Conservation (phyloP, 2,888 invertebrate genomes). For the Ochlodes sylvanus region DNA sequence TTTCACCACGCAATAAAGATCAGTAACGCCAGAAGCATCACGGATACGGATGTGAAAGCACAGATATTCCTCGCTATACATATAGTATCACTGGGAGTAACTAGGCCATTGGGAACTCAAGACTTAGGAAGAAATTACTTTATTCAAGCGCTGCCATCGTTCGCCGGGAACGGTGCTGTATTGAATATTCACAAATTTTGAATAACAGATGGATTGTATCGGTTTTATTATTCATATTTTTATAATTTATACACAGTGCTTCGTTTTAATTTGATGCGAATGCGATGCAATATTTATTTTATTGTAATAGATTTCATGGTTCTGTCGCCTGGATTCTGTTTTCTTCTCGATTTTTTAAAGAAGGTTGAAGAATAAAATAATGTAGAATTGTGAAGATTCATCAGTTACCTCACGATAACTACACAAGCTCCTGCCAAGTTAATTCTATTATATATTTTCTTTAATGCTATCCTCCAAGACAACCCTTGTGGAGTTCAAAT, state of each 20-base stretch:
- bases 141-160: constrained; percentile 23
- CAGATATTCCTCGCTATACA: too few species aligned
- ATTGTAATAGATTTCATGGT: constrained; percentile 1
- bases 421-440: too few species aligned
- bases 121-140: constrained; percentile 22
- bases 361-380: too few species aligned
- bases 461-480: too few species aligned
- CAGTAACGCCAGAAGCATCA: too few species aligned
- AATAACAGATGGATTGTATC: constrained; percentile 8
- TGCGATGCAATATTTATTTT: background rate
- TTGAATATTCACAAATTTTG: constrained; percentile 27
- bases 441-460: too few species aligned
- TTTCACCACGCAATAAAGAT: too few species aligned
- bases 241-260: constrained; percentile 13
- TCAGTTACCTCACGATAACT: too few species aligned
- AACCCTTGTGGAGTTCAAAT: too few species aligned
- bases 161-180: background rate
- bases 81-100: constrained; percentile 20
- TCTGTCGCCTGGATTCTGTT: background rate
- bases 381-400: too few species aligned
- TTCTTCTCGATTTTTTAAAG: too few species aligned
- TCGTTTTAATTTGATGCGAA: background rate
- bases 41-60: too few species aligned
- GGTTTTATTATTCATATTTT: constrained; percentile 10
- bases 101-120: constrained; percentile 24